Base-by-base conservation (phyloP, 1,140 invertebrate genomes). In the Ceratina japonica region DNA sequence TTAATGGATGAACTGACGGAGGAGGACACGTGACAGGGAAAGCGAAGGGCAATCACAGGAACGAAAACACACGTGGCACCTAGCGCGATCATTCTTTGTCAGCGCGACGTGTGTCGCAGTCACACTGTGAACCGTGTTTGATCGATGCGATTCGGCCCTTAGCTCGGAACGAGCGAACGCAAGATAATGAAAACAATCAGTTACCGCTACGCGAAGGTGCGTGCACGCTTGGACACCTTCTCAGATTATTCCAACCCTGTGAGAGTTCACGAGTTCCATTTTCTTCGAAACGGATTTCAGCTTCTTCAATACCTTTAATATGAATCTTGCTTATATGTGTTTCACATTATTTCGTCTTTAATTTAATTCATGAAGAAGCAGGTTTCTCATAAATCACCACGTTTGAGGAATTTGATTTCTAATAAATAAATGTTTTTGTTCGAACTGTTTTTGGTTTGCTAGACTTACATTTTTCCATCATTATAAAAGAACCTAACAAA, bases 1-100 rank as follows among this genome's bases (percentile, higher is more conserved):
- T 69, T 74, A 82, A 79, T 56, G 65, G 75, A 61, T 69, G 52
- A 64, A 68, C 18, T 51, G 51, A 8, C 24, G 69, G 54, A 44
- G 54, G 56, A n/a, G 31, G 69, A 74, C 69, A 58, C 24, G 61
- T 56, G 65, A 24, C 59, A 64, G 63, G 66, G 62, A 80, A 84
- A 84, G 71, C 18, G 56, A 64, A 68, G 51, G 61, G 62, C 65
- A 76, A 66, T 75, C 56, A 58, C 81, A 82, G 54, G 18, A 15
- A 51, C 8, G 65, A 12, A 44, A 20, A 31, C 27, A 83, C 87
- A 83, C 86, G 73, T 82, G 87, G 82, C 79, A 59, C 65, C 22
- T 54, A 20, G 79, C 70, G 75, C 82, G 80, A 89, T 89, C 88
- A 76, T 84, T 89, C 88, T 87, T 87, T 89, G 88, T 89, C 88